Evolutionary conservation across 2,113 vertebrate species (phyloP), one percentile per base, ranked within the genome.

Genomic region (Pipa parva): DNA sequence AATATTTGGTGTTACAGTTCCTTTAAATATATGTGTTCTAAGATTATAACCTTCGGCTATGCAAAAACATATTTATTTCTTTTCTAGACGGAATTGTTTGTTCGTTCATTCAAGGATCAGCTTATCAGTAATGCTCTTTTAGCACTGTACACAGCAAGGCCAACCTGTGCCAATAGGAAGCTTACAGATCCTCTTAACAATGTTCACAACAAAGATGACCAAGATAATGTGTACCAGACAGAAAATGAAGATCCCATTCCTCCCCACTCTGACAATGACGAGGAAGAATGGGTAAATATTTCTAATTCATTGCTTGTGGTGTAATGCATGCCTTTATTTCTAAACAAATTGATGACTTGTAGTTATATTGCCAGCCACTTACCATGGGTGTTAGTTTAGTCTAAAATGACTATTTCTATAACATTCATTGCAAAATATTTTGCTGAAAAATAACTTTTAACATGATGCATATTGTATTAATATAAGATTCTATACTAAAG

Each of bases 61-160:
- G n/a, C n/a, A n/a, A n/a, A n/a, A n/a, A n/a, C n/a, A n/a, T 45
- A 4, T 57, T 22, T 29, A 12, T 3, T 17, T 80, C 78, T 69
- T 63, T 62, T 79, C 33, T 80, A 98, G 95, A 97, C 95, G 8
- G 92, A 98, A 75, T 84, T 93, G 70, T 98, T 98, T 81, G 93
- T 97, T 36, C 95, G 97, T 11, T 84, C 93, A 5, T 94, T 98
- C 73, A 97, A 98, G 77, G 95, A 98, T 68, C 95, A 97, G 81
- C 77, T 98, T 88, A 87, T 98, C 67, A 93, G 95, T 81, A 97
- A 89, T 52, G 92, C 95, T 13, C 91, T 98, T 54, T 72, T 97
- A 59, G 96, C 96, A 0, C 88, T 99, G 22, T 94, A 97, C 21
- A 90, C 92, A 0, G 96, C 96, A 1, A 83, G 88, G 10, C 95